These are phyloP conservation scores for Brachionus koreanus DNA, from an alignment of 1,140 invertebrate genomes.

Conservation along the genomic window DNA sequence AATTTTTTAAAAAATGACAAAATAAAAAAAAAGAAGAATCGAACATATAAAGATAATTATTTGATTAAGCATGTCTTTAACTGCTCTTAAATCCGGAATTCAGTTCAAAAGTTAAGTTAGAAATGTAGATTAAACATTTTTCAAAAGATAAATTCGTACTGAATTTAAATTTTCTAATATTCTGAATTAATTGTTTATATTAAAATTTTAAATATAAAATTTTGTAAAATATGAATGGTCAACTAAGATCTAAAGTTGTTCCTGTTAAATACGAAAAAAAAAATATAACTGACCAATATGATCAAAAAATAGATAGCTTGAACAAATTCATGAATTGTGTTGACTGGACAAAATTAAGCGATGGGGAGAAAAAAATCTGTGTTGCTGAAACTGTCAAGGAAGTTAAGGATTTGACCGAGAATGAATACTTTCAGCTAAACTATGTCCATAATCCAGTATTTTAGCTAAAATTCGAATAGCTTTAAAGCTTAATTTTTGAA, in stretches of 20 bases:
- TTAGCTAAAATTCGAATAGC: neutral
- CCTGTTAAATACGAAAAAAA: neutral
- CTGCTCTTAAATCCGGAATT: neutral
- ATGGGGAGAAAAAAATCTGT: neutral
- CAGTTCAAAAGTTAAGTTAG: neutral
- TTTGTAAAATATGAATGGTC: neutral
- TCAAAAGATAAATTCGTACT: neutral
- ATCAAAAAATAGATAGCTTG: neutral
- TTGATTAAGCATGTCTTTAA: neutral
- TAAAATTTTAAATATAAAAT: neutral
- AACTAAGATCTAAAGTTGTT: constrained; percentile 15
- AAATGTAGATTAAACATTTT: neutral
- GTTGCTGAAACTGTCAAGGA: neutral
- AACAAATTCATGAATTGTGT: neutral
- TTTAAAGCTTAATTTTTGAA: neutral
- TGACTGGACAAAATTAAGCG: neutral
- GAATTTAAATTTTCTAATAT: neutral
- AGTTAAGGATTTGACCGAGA: neutral
- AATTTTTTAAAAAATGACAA: too few species aligned
- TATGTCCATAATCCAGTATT: constrained; percentile 6
- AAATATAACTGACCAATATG: neutral
- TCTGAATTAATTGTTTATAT: neutral
- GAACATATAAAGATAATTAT: too few species aligned
- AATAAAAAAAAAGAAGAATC: too few species aligned
- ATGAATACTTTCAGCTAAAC: constrained; percentile 21